Percentiles rank a stretch among this genome's conserved stretches.
These are phyloP conservation scores for Parazoanthus atlanticus DNA, from an alignment of 92 coral and sea anemone genomes.

Conservation along the genomic window DNA sequence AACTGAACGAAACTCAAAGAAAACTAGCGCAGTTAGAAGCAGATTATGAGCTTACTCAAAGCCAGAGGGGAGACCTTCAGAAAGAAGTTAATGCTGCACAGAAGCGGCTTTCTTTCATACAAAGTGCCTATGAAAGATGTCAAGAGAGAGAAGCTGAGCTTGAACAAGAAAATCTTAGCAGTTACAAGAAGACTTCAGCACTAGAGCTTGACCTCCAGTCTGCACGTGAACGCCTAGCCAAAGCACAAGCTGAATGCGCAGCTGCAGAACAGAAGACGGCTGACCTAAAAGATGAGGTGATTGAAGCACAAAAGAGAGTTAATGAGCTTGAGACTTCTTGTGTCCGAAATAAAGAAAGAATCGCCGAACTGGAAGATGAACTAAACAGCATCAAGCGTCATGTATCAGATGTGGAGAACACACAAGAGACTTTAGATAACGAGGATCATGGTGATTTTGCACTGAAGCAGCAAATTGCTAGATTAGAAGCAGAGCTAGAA, in stretches of 20 bases:
- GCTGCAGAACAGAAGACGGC: slow-evolving; percentile 60
- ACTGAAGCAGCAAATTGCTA: slow-evolving; percentile 43
- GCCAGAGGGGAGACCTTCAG: slow-evolving; percentile 63
- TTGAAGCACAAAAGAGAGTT: slow-evolving; percentile 66
- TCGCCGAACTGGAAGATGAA: slow-evolving; percentile 64
- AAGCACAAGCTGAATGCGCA: slow-evolving; percentile 44
- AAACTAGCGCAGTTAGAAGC: slow-evolving; percentile 71
- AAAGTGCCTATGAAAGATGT: slow-evolving; percentile 60
- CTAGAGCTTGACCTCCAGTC: slow-evolving; percentile 69
- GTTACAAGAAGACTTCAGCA: slow-evolving; percentile 68
- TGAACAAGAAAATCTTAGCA: slow-evolving; percentile 67
- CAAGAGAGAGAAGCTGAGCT: slow-evolving; percentile 70
- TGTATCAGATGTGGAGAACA: slow-evolving; percentile 39
- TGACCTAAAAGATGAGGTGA: slow-evolving; percentile 62
- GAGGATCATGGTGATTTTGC: slow-evolving; percentile 48
- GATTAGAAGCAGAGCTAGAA: slow-evolving; percentile 66
- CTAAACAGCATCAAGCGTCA: slow-evolving; percentile 52
- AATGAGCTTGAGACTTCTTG: slow-evolving; percentile 69
- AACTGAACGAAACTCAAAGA: slow-evolving; percentile 55
- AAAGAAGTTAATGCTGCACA: slow-evolving; percentile 68
- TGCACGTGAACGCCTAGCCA: slow-evolving; percentile 57
- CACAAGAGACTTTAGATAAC: slow-evolving; percentile 33
- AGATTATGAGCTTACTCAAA: slow-evolving; percentile 68
- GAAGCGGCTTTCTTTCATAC: slow-evolving; percentile 64
- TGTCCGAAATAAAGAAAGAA: slow-evolving; percentile 68